These are phyloP conservation scores for Dunckerocampus dactyliophorus DNA, from an alignment of 2,113 vertebrate species.

Conservation along the genomic window DNA sequence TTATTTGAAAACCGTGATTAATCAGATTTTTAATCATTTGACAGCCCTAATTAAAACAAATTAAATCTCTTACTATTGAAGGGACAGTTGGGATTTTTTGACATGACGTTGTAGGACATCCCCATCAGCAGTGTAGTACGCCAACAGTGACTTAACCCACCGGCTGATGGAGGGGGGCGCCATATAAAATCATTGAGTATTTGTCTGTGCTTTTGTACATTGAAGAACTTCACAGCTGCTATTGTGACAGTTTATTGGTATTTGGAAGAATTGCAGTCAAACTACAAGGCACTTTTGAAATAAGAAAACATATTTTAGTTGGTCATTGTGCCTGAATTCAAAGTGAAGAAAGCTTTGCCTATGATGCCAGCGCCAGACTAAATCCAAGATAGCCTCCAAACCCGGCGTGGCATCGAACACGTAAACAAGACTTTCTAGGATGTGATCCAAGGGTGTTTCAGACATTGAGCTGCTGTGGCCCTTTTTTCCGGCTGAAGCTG, in stretches of 20 bases:
- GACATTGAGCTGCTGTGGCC: conserved; percentile 88
- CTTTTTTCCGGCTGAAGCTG: conserved; percentile 87
- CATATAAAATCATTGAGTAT: no score
- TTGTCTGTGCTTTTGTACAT: neutral
- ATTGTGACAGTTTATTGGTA: conserved; percentile 1
- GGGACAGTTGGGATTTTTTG: no score
- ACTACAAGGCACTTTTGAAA: neutral
- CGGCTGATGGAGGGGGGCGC: no score
- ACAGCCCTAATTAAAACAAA: no score
- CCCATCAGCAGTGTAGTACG: no score
- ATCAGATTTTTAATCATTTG: no score
- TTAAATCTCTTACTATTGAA: no score
- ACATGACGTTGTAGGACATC: no score
- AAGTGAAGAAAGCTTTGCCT: conserved; percentile 13
- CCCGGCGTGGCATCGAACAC: neutral
- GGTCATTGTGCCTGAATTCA: conserved; percentile 9
- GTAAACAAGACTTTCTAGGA: conserved; percentile 65
- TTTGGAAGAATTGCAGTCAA: neutral
- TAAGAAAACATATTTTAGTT: conserved; percentile 5
- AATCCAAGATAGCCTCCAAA: neutral
- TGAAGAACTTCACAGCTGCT: neutral
- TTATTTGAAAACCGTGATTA: no score
- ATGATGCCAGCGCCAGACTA: conserved; percentile 34
- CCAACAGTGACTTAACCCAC: no score
- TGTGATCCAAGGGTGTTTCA: conserved; percentile 88